phyloP scores from a whole-genome alignment of 2,797 vertebrate genomes.

The Cephalopachus bancanus region DNA sequence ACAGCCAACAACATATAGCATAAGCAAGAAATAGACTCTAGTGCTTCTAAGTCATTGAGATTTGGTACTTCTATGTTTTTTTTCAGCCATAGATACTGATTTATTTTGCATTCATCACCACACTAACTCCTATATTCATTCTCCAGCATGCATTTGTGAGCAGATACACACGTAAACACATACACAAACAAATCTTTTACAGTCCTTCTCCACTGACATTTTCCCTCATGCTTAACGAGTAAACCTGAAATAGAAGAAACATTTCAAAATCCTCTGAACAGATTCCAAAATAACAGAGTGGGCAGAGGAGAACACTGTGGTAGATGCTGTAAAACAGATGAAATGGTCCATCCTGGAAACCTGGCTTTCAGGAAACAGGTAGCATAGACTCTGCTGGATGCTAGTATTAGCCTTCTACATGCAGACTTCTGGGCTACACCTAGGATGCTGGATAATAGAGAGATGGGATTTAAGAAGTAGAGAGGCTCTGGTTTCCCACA shows the following conservation, averaged over 20 bases:
- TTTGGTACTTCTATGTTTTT: not conserved
- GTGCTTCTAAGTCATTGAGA: not conserved
- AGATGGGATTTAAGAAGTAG: not conserved
- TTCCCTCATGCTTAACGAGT: not conserved
- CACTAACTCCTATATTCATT: not conserved
- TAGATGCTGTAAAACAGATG: not conserved
- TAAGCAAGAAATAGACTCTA: not conserved
- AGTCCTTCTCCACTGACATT: not conserved
- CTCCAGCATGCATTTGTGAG: not conserved
- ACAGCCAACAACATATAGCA: too few species aligned
- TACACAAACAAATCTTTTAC: not conserved
- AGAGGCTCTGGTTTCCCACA: not conserved
- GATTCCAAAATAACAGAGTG: not conserved
- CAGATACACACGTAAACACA: not conserved
- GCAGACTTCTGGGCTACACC: not conserved
- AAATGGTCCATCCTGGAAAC: not conserved
- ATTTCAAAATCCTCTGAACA: not conserved
- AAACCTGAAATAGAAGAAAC: conserved; percentile 17
- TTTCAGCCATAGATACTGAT: not conserved
- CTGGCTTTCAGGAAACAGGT: not conserved
- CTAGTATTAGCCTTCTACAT: fast-evolving
- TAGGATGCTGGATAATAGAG: too few species aligned
- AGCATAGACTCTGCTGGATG: fast-evolving
- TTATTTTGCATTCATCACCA: not conserved
- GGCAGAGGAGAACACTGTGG: not conserved